phyloP scores from a whole-genome alignment of 2,113 vertebrate genomes.

The Calidris pygmaea region DNA sequence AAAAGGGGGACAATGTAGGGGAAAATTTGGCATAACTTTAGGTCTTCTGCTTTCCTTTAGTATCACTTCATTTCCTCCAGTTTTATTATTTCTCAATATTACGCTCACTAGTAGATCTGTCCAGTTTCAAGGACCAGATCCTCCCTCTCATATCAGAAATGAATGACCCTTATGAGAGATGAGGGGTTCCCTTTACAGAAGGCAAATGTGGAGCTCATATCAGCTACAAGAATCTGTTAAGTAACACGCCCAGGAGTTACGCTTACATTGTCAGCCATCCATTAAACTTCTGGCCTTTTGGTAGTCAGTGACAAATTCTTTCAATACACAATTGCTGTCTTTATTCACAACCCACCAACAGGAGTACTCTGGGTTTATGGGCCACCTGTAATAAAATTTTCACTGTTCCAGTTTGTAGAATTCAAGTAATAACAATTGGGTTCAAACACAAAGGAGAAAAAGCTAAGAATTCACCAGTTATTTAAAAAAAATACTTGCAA shows the following conservation, averaged over 20 bases:
- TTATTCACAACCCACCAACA: not conserved
- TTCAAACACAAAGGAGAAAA: not conserved
- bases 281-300: not conserved
- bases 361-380: not conserved
- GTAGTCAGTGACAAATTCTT: not conserved
- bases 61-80: not conserved
- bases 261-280: not conserved
- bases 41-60: not conserved
- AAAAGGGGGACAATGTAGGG: not conserved
- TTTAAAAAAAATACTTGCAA: not conserved
- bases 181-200: fast-evolving
- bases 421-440: not conserved
- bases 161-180: fast-evolving
- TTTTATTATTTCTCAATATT: not conserved
- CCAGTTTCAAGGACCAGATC: not conserved
- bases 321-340: not conserved
- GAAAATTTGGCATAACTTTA: not conserved
- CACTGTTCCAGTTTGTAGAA: not conserved
- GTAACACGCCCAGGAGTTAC: not conserved
- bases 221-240: not conserved
- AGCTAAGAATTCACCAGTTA: not conserved
- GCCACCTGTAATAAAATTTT: not conserved
- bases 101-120: not conserved
- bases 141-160: not conserved
- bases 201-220: not conserved